phyloP scores from a whole-genome alignment of 2,113 vertebrate genomes.

The Cebidichthys violaceus region DNA sequence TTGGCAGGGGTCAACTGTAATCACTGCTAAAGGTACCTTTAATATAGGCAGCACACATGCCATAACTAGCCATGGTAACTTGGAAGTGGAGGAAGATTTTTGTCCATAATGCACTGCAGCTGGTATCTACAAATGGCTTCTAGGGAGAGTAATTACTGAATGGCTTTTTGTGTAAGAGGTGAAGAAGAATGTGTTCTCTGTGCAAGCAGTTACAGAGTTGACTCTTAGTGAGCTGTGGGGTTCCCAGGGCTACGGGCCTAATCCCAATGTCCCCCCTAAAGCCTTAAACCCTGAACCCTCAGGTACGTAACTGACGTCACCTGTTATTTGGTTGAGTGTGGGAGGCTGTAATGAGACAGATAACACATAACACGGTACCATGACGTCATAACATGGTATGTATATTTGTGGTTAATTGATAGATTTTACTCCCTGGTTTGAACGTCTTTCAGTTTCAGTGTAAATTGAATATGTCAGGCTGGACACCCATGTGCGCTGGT shows the following conservation, averaged over 20 bases:
- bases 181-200: slow-evolving; percentile 16
- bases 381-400: too few relatives aligned
- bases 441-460: neutral
- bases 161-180: slow-evolving; percentile 17
- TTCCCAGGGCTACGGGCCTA: slow-evolving; percentile 5
- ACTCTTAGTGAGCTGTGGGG: neutral
- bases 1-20: slow-evolving; percentile 39
- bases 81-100: slow-evolving; percentile 23
- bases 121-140: slow-evolving; percentile 33
- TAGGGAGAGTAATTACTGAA: slow-evolving; percentile 39
- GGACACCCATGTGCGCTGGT: neutral
- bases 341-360: neutral
- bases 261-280: neutral
- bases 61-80: slow-evolving; percentile 42
- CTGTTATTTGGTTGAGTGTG: too few relatives aligned
- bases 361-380: too few relatives aligned
- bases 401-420: neutral
- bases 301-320: neutral
- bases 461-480: neutral
- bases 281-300: neutral
- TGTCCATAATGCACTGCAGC: slow-evolving; percentile 18
- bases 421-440: neutral
- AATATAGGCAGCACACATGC: slow-evolving; percentile 42
- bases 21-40: slow-evolving; percentile 43
- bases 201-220: neutral